Conservation (phyloP, 2,797 vertebrate species). For the Lutjanus argentimaculatus region DNA sequence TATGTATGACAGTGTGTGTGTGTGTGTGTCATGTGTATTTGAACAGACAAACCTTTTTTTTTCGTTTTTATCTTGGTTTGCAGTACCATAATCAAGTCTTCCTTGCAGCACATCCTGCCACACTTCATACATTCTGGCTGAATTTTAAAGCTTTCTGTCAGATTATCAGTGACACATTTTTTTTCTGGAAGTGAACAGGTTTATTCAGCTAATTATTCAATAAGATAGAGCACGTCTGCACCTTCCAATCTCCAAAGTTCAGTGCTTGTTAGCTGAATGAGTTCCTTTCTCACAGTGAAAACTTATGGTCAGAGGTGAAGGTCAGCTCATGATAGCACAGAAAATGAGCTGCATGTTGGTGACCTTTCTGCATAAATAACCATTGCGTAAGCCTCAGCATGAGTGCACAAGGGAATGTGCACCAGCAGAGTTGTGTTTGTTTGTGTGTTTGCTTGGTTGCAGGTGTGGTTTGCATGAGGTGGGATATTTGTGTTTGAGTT, state of each 20-base stretch:
- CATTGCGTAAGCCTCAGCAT: constrained; percentile 2
- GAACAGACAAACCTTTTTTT: neutral
- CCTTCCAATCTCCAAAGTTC: neutral
- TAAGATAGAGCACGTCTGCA: neutral
- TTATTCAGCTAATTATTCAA: too few relatives aligned
- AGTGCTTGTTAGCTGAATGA: neutral
- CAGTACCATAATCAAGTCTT: neutral
- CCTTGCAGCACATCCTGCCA: neutral
- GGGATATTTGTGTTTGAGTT: neutral
- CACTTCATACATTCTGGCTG: neutral
- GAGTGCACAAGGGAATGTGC: neutral
- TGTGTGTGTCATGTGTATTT: constrained; percentile 1
- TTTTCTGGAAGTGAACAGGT: neutral
- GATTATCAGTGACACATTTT: neutral
- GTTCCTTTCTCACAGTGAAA: constrained; percentile 2
- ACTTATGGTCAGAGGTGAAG: neutral
- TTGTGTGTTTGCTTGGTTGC: constrained; percentile 3
- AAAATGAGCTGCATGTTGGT: neutral
- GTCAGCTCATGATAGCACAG: neutral
- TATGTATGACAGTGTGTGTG: neutral
- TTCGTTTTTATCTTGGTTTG: neutral
- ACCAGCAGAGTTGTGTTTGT: constrained; percentile 13
- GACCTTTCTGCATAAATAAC: constrained; percentile 24
- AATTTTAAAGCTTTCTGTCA: neutral
- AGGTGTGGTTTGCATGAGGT: constrained; percentile 14